phyloP scores from a whole-genome alignment of 2,888 invertebrate genomes.

The Dilophus febrilis region DNA sequence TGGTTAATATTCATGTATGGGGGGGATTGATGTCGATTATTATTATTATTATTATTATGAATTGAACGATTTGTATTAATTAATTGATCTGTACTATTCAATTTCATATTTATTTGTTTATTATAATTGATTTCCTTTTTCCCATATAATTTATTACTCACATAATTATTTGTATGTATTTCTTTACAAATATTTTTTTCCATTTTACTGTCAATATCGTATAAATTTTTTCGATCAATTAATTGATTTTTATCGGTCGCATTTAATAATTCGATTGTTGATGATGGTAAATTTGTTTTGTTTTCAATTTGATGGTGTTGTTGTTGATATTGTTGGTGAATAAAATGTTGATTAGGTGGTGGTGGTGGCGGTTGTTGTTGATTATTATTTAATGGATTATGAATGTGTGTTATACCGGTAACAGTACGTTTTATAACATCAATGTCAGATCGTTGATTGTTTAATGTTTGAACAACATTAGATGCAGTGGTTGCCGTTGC shows the following conservation, averaged over 20 bases:
- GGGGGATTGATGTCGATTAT: neutral
- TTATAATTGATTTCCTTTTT: conserved; percentile 7
- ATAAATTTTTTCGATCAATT: conserved; percentile 27
- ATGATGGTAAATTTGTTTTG: conserved; percentile 35
- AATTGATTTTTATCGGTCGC: conserved; percentile 42
- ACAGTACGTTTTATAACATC: conserved; percentile 36
- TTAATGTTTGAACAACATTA: conserved; percentile 31
- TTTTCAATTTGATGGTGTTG: conserved; percentile 22
- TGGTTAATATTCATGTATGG: too few relatives aligned
- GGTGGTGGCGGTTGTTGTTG: too few relatives aligned
- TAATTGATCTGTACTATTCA: neutral
- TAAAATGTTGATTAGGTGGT: too few relatives aligned
- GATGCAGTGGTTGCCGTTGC: conserved; percentile 13
- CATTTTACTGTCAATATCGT: conserved; percentile 10
- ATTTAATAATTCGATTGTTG: conserved; percentile 47
- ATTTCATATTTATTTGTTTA: too few relatives aligned
- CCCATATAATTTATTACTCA: conserved; percentile 3
- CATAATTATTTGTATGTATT: conserved; percentile 5
- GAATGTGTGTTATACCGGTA: conserved; percentile 47
- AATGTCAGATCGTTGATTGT: conserved; percentile 58
- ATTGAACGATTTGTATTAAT: neutral
- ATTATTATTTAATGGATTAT: conserved; percentile 43
- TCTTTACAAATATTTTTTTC: conserved; percentile 11
- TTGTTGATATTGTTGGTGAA: too few relatives aligned
- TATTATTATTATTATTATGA: neutral